Percentiles rank a stretch among this genome's conserved stretches.
These are phyloP conservation scores for Synanthedon vespiformis DNA, from an alignment of 2,888 invertebrate species.

Conservation along the genomic window DNA sequence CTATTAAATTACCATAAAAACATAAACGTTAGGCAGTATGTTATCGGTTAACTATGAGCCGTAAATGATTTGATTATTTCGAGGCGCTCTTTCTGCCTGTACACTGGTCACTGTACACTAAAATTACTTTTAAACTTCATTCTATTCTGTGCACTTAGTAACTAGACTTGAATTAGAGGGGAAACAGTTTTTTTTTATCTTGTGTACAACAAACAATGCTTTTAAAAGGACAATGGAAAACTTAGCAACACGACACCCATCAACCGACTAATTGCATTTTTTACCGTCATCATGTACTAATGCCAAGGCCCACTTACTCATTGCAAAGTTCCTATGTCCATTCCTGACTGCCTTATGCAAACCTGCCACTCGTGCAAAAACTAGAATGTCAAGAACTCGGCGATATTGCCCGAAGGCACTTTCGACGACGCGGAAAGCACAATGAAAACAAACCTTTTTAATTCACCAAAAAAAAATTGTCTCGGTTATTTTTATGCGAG, in stretches of 20 bases:
- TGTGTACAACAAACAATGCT: constrained; percentile 47
- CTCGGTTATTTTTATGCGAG: constrained; percentile 16
- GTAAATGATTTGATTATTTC: constrained; percentile 67
- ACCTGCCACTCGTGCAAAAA: constrained; percentile 47
- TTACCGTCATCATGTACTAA: constrained; percentile 55
- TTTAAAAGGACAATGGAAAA: constrained; percentile 61
- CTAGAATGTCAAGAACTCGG: constrained; percentile 33
- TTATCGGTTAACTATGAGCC: constrained; percentile 60
- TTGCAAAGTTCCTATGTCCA: constrained; percentile 55
- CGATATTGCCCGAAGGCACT: too few relatives aligned
- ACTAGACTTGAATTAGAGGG: constrained; percentile 14
- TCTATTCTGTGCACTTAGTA: constrained; percentile 36
- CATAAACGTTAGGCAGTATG: constrained; percentile 27
- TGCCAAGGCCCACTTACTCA: constrained; percentile 66
- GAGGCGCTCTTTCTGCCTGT: constrained; percentile 45
- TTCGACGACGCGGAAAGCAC: constrained; percentile 26
- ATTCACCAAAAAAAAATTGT: constrained; percentile 21
- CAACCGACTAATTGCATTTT: constrained; percentile 61
- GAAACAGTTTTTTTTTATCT: constrained; percentile 2
- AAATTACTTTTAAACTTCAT: constrained; percentile 62
- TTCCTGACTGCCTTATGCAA: constrained; percentile 53
- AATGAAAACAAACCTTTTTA: constrained; percentile 42
- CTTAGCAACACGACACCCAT: constrained; percentile 36
- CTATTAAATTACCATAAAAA: constrained; percentile 30
- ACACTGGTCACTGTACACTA: constrained; percentile 32